Conservation (phyloP, 1,140 invertebrate genomes). For the Trigoniulus corallinus region DNA sequence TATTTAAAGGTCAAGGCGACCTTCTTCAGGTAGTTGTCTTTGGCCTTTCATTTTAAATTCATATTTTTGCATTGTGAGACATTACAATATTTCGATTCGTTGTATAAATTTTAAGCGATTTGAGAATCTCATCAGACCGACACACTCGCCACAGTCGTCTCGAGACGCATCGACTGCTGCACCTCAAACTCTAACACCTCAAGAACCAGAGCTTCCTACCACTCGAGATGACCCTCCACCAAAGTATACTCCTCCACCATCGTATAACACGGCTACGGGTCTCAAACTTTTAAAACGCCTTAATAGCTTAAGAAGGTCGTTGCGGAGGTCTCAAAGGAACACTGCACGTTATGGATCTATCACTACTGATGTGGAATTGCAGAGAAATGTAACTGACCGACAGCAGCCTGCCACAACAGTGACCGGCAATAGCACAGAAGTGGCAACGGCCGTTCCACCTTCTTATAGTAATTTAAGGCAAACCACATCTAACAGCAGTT, state of each 20-base stretch:
- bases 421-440: too few relatives aligned
- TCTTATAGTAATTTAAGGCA: too few relatives aligned
- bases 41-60: slow-evolving; percentile 3
- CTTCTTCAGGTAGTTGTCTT: slow-evolving; percentile 51
- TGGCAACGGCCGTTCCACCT: too few relatives aligned
- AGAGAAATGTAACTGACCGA: too few relatives aligned
- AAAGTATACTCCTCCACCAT: slow-evolving; percentile 81
- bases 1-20: slow-evolving; percentile 62
- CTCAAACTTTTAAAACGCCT: slow-evolving; percentile 6
- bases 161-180: neutral
- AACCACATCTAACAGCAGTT: too few relatives aligned
- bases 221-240: slow-evolving; percentile 56
- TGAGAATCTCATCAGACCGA: neutral
- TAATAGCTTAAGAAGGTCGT: slow-evolving; percentile 2
- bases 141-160: neutral
- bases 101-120: too few relatives aligned
- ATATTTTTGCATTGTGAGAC: too few relatives aligned
- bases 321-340: neutral
- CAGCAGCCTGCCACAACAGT: too few relatives aligned
- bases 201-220: too few relatives aligned
- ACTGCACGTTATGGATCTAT: neutral
- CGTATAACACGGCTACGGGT: slow-evolving; percentile 76
- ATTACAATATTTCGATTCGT: too few relatives aligned
- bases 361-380: neutral
- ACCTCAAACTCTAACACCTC: neutral